A percentile compares a stretch with the other conserved stretches of the same genome.
Conservation (phyloP, 2,113 vertebrate species). For the Geothlypis trichas region DNA sequence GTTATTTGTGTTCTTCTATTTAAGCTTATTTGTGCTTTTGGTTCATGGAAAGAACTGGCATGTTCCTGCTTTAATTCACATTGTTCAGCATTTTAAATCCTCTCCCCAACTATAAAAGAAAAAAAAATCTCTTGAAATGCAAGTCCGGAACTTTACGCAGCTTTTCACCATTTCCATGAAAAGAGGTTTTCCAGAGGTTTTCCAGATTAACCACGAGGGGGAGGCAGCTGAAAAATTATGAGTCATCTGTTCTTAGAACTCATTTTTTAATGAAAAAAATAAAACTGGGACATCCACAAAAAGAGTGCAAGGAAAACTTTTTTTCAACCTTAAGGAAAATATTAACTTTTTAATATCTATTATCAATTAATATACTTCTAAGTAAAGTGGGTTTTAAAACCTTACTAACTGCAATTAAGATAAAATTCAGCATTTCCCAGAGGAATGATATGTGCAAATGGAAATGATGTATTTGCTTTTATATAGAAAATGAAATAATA, state of each 20-base stretch:
- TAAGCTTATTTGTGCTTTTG: not conserved
- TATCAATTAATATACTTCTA: not conserved
- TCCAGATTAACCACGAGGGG: constrained; percentile 34
- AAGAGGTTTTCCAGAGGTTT: not conserved
- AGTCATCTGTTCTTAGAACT: not conserved
- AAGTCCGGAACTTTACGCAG: not conserved
- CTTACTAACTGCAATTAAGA: not conserved
- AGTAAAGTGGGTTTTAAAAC: rapidly evolving
- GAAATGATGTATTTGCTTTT: not conserved
- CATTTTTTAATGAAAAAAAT: not conserved
- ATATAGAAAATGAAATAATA: not conserved
- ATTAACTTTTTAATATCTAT: not conserved
- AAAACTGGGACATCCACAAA: not conserved
- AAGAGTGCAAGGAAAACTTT: not conserved
- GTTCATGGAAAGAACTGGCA: not conserved
- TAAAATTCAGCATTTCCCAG: not conserved
- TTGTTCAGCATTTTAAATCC: not conserved
- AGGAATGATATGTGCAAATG: not conserved
- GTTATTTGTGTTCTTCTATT: not conserved
- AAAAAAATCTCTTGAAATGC: not conserved
- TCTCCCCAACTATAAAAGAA: not conserved
- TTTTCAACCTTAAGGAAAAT: not conserved
- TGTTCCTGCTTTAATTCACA: not conserved
- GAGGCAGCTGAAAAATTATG: constrained; percentile 50
- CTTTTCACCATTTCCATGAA: not conserved